Evolutionary conservation across 1,140 invertebrate genomes (phyloP).

Genomic region (Eupristina koningsbergeri): DNA sequence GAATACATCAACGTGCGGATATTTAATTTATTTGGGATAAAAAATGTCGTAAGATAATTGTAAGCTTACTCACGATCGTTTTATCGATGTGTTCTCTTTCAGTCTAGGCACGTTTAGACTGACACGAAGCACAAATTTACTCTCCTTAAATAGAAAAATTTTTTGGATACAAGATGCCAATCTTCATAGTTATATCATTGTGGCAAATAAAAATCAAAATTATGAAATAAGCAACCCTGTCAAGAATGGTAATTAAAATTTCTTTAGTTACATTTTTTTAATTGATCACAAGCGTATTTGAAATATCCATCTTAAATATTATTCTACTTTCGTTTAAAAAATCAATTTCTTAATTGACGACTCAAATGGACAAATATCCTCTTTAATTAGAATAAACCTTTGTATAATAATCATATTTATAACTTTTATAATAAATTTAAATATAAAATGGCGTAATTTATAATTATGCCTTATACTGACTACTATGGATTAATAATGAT

Average conservation of each 20-base stretch:
- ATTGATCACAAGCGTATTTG: no score
- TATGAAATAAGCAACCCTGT: background rate
- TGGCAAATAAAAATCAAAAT: background rate
- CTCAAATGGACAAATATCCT: no score
- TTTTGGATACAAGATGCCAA: background rate
- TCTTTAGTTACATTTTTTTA: no score
- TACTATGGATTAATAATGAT: no score
- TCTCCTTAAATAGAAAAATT: background rate
- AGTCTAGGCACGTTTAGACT: no score
- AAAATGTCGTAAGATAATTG: background rate
- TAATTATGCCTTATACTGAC: no score
- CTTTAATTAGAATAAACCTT: no score
- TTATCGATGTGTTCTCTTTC: background rate
- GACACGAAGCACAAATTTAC: background rate
- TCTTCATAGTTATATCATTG: background rate
- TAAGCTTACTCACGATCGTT: background rate
- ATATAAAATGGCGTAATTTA: no score
- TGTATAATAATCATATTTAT: no score
- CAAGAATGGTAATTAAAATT: no score
- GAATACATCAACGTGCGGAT: background rate
- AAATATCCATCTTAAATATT: background rate
- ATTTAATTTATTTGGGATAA: background rate
- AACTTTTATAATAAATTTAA: no score
- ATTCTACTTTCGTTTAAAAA: background rate
- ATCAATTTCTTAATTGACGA: no score